phyloP scores from a whole-genome alignment of 2,113 vertebrate genomes.

The Corythornis madagascariensis region DNA sequence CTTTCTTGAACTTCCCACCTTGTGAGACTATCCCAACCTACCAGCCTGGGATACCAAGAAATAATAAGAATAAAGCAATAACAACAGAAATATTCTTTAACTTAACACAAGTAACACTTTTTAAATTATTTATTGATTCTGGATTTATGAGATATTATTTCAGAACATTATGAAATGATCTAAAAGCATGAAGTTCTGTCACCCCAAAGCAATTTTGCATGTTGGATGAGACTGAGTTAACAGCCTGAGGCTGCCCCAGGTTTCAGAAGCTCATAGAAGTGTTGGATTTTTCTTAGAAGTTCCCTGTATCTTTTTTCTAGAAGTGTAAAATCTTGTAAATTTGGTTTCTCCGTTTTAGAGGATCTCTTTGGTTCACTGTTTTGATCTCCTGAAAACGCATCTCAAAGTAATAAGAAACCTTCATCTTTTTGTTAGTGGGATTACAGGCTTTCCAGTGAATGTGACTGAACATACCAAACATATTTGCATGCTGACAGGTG shows the following conservation, averaged over 20 bases:
- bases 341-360: not conserved
- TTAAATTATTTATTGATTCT: not conserved
- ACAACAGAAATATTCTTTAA: not conserved
- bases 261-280: not conserved
- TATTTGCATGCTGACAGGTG: conserved; percentile 27
- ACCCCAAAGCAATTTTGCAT: not conserved
- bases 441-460: not conserved
- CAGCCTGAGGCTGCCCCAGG: not conserved
- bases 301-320: not conserved
- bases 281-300: not conserved
- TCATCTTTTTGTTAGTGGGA: not conserved
- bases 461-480: conserved; percentile 44
- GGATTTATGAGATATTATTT: not conserved
- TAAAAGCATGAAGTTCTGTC: not conserved
- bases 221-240: not conserved
- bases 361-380: not conserved
- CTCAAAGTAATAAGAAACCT: not conserved
- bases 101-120: not conserved
- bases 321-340: not conserved
- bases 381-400: not conserved
- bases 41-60: not conserved
- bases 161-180: not conserved
- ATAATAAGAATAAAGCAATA: not conserved
- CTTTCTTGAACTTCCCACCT: not conserved
- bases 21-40: not conserved